Conservation (phyloP, 2,888 invertebrate species). For the Diarsia brunnea region DNA sequence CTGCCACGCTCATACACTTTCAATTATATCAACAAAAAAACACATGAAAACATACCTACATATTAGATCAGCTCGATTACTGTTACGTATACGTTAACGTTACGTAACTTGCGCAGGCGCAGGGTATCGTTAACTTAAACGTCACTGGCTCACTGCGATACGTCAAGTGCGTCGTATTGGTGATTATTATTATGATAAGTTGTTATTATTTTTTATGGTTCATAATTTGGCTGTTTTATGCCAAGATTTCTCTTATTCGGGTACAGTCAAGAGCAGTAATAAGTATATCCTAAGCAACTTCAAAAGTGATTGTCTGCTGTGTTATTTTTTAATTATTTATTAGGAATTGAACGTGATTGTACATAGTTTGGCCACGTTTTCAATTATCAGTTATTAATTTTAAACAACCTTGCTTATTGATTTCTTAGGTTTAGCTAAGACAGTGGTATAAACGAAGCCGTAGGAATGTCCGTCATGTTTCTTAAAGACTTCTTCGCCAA, state of each 20-base stretch:
- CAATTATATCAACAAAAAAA: constrained; percentile 45
- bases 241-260: not conserved
- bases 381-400: not conserved
- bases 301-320: too few species aligned
- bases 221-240: not conserved
- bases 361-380: not conserved
- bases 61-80: constrained; percentile 35
- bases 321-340: too few species aligned
- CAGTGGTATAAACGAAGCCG: not conserved
- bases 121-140: constrained; percentile 28
- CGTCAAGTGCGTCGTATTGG: constrained; percentile 19
- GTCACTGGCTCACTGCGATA: constrained; percentile 49
- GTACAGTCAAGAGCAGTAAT: not conserved
- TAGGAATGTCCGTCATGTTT: not conserved
- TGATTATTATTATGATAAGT: constrained; percentile 15
- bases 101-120: constrained; percentile 35
- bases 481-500: not conserved
- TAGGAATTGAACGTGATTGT: too few species aligned
- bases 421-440: not conserved
- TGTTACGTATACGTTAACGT: constrained; percentile 45
- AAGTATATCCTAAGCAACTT: too few species aligned
- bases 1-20: constrained; percentile 43
- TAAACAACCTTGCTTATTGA: not conserved
- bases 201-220: not conserved
- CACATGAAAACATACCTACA: not conserved